Conservation (phyloP, 2,113 vertebrate species). For the Nycticebus coucang region DNA sequence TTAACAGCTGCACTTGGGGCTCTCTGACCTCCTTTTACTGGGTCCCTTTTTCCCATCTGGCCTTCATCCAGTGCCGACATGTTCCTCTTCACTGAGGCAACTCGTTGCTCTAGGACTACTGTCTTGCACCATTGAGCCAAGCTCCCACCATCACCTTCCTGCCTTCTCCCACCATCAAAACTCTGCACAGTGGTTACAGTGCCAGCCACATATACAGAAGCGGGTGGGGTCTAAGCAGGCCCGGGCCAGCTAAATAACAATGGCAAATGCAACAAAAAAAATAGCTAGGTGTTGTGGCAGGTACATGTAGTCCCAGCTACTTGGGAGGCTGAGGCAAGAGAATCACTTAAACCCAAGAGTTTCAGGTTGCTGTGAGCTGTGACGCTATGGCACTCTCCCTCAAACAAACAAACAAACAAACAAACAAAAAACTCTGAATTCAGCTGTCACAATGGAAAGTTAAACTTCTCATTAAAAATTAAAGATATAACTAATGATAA, state of each 20-base stretch:
- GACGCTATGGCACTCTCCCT: too few species aligned
- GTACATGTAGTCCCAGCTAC: too few species aligned
- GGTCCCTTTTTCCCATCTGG: background rate
- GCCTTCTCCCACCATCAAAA: background rate
- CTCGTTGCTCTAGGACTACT: background rate
- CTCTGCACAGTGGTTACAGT: background rate
- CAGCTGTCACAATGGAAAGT: background rate
- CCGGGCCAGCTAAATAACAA: too few species aligned
- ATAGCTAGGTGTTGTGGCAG: too few species aligned
- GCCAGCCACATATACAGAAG: too few species aligned
- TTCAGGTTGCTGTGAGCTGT: too few species aligned
- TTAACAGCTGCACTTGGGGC: background rate
- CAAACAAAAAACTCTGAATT: background rate
- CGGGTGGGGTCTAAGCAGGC: too few species aligned
- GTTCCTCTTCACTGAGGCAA: background rate
- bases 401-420: too few species aligned
- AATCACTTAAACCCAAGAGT: too few species aligned
- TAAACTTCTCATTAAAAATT: slow-evolving; percentile 27
- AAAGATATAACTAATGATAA: background rate
- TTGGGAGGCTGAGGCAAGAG: too few species aligned
- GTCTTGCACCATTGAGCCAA: background rate
- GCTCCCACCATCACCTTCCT: background rate
- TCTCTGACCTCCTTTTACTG: background rate
- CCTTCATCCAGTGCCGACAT: background rate
- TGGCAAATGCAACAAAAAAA: too few species aligned